Evolutionary conservation across 2,888 invertebrate species (phyloP).

Genomic region (Chironomus riparius): DNA sequence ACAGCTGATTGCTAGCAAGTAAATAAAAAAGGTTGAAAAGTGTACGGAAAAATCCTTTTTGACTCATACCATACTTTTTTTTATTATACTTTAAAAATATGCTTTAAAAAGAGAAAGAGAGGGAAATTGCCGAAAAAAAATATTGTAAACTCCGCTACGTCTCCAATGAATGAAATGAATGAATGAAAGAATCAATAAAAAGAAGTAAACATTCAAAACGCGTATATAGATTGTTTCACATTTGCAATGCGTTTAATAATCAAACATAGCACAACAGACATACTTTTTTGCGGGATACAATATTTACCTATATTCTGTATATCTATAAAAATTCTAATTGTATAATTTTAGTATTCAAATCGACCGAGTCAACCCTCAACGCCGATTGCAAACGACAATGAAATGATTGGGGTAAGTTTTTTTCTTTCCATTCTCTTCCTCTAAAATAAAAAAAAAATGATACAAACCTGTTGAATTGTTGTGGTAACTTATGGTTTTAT

Average conservation of each 20-base stretch:
- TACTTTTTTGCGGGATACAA: too few relatives aligned
- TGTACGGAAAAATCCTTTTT: constrained; percentile 19
- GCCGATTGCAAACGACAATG: constrained; percentile 29
- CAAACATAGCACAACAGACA: not conserved
- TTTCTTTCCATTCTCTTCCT: too few relatives aligned
- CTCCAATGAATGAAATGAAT: not conserved
- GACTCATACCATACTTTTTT: not conserved
- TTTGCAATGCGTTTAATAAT: not conserved
- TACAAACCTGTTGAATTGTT: constrained; percentile 26
- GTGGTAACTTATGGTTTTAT: constrained; percentile 20
- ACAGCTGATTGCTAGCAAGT: constrained; percentile 25
- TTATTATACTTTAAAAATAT: constrained; percentile 19
- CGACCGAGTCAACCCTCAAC: constrained; percentile 31
- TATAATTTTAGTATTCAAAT: constrained; percentile 29
- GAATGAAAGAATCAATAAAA: not conserved
- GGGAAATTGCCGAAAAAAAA: not conserved
- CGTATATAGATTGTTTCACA: too few relatives aligned
- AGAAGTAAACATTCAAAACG: not conserved
- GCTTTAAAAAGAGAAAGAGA: constrained; percentile 16
- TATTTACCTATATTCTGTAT: not conserved
- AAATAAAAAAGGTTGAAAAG: constrained; percentile 27
- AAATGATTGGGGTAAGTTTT: constrained; percentile 29
- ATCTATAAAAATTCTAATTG: not conserved
- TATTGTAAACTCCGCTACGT: not conserved
- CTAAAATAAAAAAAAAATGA: not conserved